Evolutionary conservation across 2,113 vertebrate species (phyloP).

Genomic region (Ophiodon elongatus): DNA sequence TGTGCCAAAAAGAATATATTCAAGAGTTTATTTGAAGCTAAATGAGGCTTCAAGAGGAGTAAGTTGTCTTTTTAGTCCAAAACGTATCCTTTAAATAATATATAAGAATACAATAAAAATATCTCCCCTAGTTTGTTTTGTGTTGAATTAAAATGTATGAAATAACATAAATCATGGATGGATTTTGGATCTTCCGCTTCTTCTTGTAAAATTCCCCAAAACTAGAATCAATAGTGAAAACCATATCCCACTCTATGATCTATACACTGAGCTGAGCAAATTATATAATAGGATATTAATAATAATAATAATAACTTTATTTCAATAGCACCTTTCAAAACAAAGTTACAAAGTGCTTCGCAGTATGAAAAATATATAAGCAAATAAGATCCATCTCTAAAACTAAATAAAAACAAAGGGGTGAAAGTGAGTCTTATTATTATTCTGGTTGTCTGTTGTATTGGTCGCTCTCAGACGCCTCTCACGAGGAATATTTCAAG

Average conservation of each 20-base stretch:
- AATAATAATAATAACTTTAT: neutral
- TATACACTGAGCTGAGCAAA: neutral
- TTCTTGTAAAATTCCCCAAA: neutral
- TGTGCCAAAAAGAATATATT: neutral
- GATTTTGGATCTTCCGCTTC: neutral
- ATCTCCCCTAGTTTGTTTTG: neutral
- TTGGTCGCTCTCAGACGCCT: neutral
- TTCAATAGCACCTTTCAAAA: neutral
- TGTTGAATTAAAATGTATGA: neutral
- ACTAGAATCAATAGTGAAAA: neutral
- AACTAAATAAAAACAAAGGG: too few species aligned
- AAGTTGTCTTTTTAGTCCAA: neutral
- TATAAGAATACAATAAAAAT: neutral
- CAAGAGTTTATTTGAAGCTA: neutral
- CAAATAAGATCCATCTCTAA: too few species aligned
- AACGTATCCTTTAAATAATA: neutral
- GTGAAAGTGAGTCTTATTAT: too few species aligned
- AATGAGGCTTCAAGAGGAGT: neutral
- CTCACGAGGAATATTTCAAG: constrained; percentile 23
- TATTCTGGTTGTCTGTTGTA: too few species aligned
- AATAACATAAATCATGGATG: neutral
- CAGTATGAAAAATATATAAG: too few species aligned
- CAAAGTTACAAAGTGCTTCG: too few species aligned
- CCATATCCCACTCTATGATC: neutral
- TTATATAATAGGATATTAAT: neutral